A percentile compares a stretch with the other conserved stretches of the same genome.
Conservation (phyloP, 2,113 vertebrate genomes). For the Macquaria ambigua region DNA sequence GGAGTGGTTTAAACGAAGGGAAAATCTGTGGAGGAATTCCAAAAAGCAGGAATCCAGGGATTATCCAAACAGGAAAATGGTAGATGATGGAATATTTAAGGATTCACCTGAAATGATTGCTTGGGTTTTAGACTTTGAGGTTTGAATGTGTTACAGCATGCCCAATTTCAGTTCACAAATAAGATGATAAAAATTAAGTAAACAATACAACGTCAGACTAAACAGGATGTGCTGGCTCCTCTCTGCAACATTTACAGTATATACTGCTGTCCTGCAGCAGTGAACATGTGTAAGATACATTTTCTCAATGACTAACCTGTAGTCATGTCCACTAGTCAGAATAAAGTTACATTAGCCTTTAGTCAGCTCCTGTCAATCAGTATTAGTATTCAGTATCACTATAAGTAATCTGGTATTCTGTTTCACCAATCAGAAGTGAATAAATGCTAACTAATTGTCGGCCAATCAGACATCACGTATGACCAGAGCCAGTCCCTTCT, state of each 20-base stretch:
- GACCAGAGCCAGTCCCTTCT: neutral
- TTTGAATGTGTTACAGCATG: slow-evolving; percentile 38
- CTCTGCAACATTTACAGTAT: neutral
- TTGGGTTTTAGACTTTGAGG: slow-evolving; percentile 18
- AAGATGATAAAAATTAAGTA: slow-evolving; percentile 10
- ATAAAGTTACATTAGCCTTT: neutral
- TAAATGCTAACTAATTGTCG: neutral
- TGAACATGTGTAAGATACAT: neutral
- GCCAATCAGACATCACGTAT: neutral
- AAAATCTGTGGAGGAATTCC: slow-evolving; percentile 76
- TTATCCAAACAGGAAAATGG: slow-evolving; percentile 62
- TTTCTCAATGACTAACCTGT: neutral
- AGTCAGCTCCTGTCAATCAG: neutral
- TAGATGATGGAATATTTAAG: slow-evolving; percentile 73
- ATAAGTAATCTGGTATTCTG: neutral
- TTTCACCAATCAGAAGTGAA: neutral
- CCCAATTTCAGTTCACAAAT: slow-evolving; percentile 20
- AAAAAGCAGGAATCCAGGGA: slow-evolving; percentile 65
- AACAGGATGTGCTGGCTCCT: neutral
- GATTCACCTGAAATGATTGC: slow-evolving; percentile 73
- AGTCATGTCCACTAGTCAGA: neutral
- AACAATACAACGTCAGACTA: slow-evolving; percentile 1
- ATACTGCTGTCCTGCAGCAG: neutral
- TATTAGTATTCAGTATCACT: neutral
- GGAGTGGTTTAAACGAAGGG: slow-evolving; percentile 56